Conservation (phyloP, 2,797 vertebrate genomes). For the Mus minutoides region DNA sequence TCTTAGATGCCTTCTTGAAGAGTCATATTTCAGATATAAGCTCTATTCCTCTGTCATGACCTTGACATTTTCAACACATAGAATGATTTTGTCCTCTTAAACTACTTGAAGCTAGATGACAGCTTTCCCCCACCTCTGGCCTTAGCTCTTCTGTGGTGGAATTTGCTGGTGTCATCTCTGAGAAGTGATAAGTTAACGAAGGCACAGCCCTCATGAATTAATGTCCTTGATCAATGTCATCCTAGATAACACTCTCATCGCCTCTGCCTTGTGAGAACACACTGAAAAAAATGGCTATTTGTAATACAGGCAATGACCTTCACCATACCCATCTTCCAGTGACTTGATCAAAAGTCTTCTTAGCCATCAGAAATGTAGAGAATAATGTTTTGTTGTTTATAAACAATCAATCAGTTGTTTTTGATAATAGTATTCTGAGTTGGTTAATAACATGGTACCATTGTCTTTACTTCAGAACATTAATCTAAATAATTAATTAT, state of each 20-base stretch:
- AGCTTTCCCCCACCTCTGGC: too few relatives aligned
- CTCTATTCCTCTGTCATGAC: background rate
- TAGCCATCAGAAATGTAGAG: background rate
- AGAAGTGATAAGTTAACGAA: background rate
- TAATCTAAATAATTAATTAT: background rate
- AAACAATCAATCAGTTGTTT: background rate
- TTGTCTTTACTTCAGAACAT: background rate
- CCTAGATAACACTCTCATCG: background rate
- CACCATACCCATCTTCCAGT: background rate
- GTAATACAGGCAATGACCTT: background rate
- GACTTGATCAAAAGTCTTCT: background rate
- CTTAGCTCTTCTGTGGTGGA: background rate
- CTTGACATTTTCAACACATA: background rate
- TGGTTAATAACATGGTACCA: background rate
- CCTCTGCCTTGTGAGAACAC: background rate
- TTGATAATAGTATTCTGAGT: background rate
- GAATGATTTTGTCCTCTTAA: background rate
- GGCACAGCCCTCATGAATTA: background rate
- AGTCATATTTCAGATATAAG: background rate
- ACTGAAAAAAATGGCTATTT: background rate
- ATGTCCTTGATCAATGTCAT: background rate
- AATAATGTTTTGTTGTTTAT: background rate
- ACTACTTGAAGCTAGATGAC: background rate
- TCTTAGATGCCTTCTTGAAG: background rate
- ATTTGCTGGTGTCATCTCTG: background rate